Evolutionary conservation across 2,797 vertebrate species (phyloP), one percentile per base, ranked within the genome.

Genomic region (Coregonus sp.): DNA sequence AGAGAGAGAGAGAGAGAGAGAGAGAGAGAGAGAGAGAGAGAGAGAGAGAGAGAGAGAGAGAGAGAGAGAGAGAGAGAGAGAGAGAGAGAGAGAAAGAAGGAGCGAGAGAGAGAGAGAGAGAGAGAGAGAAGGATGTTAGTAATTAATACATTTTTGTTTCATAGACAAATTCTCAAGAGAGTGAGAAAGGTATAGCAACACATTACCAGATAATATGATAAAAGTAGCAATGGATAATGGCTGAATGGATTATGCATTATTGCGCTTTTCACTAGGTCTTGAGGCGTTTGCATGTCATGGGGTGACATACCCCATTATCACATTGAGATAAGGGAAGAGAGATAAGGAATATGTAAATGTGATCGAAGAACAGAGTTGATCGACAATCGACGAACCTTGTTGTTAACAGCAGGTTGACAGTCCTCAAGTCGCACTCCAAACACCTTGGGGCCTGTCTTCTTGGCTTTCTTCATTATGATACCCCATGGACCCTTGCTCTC

Each of bases 401-500:
- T 95, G 88, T 95, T 95, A 0, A 91, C 87, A 67, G 95, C 97
- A 0, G 95, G 96, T 76, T 96, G 96, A 77, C 98, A 99, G 82
- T 99, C 97, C 91, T 99, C 98, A 40, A 99, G 92, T 75, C 96
- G 93, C 67, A 99, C 94, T 0, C 97, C 98, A 15, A 99, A 99
- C 0, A 95, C 95, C 18, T 97, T 93, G 0, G 96, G 96, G 79
- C 89, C 80, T 0, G 89, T 80, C 87, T 98, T 99, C 89, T 97
- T 99, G 72, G 93, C 93, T 88, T 98, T 99, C 91, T 97, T 99
- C 95, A 97, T 97, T 83, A 98, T 94, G 88, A 98, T 99, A 79
- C 96, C 94, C 98, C 98, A 99, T 0, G 95, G 89, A 0, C 94
- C 86, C 90, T 95, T 98, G 82, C 89, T 93, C 37, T 97, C 96